Conservation (phyloP, 2,888 invertebrate genomes). For the Parochlus steinenii region DNA sequence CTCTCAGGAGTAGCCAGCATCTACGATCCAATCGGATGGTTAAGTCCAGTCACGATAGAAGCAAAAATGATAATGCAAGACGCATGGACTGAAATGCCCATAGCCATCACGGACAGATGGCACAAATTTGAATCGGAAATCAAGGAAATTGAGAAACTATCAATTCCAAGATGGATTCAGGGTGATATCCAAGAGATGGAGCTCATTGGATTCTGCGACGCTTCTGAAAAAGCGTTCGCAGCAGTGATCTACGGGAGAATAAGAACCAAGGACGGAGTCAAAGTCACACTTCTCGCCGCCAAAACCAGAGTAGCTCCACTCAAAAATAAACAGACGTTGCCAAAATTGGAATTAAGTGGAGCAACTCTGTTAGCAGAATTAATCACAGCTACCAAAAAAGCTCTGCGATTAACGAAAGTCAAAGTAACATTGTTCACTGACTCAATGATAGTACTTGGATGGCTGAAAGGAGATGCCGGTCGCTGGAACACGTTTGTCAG, state of each 20-base stretch:
- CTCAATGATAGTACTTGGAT: conserved; percentile 2
- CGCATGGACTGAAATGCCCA: not conserved
- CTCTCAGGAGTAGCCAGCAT: not conserved
- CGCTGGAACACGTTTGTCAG: not conserved
- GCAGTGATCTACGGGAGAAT: conserved; percentile 18
- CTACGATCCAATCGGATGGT: conserved; percentile 1
- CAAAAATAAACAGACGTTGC: too few relatives aligned
- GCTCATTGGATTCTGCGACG: conserved; percentile 18
- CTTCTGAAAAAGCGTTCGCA: conserved; percentile 16
- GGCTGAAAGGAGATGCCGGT: not conserved
- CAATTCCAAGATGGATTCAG: not conserved
- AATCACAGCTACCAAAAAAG: not conserved
- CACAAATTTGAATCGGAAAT: not conserved
- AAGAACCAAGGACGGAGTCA: too few relatives aligned
- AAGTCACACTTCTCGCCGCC: too few relatives aligned
- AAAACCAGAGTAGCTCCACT: too few relatives aligned
- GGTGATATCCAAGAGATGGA: too few relatives aligned
- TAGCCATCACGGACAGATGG: not conserved
- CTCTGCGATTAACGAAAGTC: not conserved
- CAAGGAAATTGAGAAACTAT: not conserved
- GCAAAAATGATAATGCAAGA: not conserved
- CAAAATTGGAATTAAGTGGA: too few relatives aligned
- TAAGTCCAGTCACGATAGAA: not conserved
- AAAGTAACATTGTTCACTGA: not conserved
- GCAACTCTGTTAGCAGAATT: too few relatives aligned